Percentiles rank a stretch among this genome's conserved stretches.
Conservation (phyloP, 2,888 invertebrate species). For the Melipona bicolor region DNA sequence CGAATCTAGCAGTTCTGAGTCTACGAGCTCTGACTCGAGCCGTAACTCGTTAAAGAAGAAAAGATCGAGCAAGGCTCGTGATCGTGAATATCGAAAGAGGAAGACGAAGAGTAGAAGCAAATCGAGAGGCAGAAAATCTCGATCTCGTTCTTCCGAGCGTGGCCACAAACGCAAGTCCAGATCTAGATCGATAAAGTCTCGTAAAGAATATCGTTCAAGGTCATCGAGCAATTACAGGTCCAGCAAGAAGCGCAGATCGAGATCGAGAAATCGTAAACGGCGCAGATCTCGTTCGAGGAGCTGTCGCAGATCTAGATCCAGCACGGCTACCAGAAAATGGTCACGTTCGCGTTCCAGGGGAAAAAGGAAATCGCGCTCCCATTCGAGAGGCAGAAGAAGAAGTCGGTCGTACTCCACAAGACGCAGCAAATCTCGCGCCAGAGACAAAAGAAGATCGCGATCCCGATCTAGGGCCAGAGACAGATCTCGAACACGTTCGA, state of each 20-base stretch:
- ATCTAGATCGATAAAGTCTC: constrained; percentile 68
- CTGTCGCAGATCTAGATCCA: constrained; percentile 71
- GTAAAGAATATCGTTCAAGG: constrained; percentile 75
- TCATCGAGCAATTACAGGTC: constrained; percentile 77
- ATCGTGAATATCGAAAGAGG: constrained; percentile 69
- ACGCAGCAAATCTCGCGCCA: constrained; percentile 68
- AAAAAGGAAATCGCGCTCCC: constrained; percentile 74
- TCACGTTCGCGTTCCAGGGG: constrained; percentile 77
- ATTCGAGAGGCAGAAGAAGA: constrained; percentile 71
- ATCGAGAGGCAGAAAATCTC: constrained; percentile 68
- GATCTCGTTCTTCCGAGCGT: constrained; percentile 69
- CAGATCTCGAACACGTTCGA: constrained; percentile 71
- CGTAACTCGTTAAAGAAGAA: constrained; percentile 68
- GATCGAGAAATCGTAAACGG: constrained; percentile 74
- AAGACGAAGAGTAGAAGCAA: constrained; percentile 74
- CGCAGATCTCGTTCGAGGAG: constrained; percentile 70
- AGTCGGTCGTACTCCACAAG: constrained; percentile 72
- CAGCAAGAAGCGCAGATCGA: constrained; percentile 69
- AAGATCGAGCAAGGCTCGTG: constrained; percentile 62
- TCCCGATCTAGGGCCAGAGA: constrained; percentile 69
- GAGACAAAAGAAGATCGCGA: constrained; percentile 72
- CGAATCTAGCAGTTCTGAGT: constrained; percentile 68
- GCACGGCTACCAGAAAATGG: constrained; percentile 69
- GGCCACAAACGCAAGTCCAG: constrained; percentile 70
- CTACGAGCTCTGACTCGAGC: constrained; percentile 73